Base-by-base conservation (phyloP, 1,140 invertebrate genomes). In the Prorops nasuta region DNA sequence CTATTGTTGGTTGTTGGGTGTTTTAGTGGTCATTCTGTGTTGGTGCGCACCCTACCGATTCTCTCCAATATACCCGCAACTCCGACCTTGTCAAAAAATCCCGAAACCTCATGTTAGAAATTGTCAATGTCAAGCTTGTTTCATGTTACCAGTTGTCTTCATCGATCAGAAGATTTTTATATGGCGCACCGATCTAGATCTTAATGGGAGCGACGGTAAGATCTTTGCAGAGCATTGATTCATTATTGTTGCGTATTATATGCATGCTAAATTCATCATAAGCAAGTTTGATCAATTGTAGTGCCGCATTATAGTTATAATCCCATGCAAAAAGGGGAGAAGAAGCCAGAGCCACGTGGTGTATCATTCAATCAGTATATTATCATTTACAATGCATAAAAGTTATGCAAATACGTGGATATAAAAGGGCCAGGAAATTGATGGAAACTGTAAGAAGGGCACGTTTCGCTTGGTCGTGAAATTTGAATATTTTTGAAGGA, bases 1-100 rank as follows among this genome's bases (percentile, higher is more conserved):
- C 68, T 75, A 67, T 68, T 74, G 72, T 73, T 76, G 66, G 66
- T 75, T 76, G 62, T 75, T 73, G 73, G 74, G 72, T 76, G 72
- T 76, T 76, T 35, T 74, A 75, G 71, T 76, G 71, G 69, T 72
- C 66, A 74, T 62, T 69, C 60, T 72, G 63, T 75, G 63, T 69
- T 72, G 63, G 67, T 74, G 63, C 64, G 62, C 66, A 60, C 61
- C 55, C 60, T 65, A 58, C 59, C 63, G 57, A 55, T 51, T 67
- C 62, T 59, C 43, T 56, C 70, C 64, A 56, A 47, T 59, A 62
- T 62, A 68, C 58, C 56, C 63, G 59, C 65, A 62, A 59, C 58
- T 40, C 48, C 37, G 37, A 50, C 45, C 38, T 52, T n/a, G n/a
- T n/a, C n/a, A n/a, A n/a, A n/a, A n/a, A n/a, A n/a, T n/a, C n/a